These are phyloP conservation scores for Rhincodon typus DNA, from an alignment of 2,797 vertebrate species.

Conservation along the genomic window DNA sequence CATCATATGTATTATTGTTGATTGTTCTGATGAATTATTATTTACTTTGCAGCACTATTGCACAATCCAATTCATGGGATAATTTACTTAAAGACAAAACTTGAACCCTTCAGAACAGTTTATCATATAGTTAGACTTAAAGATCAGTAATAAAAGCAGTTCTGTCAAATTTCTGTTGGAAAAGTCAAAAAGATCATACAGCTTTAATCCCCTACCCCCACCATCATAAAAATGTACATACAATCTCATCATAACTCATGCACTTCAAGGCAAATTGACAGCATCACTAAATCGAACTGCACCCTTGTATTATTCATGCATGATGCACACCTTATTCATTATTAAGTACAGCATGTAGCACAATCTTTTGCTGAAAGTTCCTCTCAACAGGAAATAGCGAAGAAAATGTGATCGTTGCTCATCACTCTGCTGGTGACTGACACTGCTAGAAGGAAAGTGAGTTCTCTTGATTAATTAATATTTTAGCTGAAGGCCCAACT, in stretches of 20 bases:
- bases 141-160: not conserved
- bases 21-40: not conserved
- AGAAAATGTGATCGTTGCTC: not conserved
- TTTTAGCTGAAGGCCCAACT: not conserved
- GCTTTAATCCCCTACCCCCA: no score
- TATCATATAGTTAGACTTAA: not conserved
- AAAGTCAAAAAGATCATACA: not conserved
- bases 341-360: not conserved
- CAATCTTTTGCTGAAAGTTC: constrained; percentile 22
- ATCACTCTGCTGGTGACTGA: not conserved
- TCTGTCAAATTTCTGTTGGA: not conserved
- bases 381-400: not conserved
- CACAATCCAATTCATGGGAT: not conserved
- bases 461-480: not conserved
- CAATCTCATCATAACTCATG: constrained; percentile 2
- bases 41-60: not conserved
- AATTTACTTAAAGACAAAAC: not conserved
- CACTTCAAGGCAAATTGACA: not conserved
- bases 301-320: constrained; percentile 23
- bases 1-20: not conserved
- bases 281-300: not conserved
- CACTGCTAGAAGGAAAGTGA: not conserved
- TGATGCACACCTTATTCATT: not conserved
- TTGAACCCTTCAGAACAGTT: not conserved
- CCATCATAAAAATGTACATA: not conserved